Evolutionary conservation across 2,888 invertebrate species (phyloP).

Genomic region (Amblyteles armatorius): DNA sequence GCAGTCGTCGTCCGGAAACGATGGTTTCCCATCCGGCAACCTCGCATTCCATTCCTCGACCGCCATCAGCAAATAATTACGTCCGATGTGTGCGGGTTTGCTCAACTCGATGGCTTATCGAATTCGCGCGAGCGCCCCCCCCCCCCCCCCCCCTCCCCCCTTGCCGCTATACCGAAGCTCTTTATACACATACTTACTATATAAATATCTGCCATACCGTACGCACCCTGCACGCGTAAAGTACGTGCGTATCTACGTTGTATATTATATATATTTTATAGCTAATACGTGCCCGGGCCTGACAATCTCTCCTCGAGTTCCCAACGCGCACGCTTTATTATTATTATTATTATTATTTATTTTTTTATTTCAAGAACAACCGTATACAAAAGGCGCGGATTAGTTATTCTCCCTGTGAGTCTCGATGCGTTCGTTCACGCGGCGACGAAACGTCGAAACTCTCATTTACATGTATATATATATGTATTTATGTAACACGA

Average conservation of each 20-base stretch:
- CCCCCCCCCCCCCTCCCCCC: too few species aligned
- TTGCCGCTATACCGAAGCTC: background rate
- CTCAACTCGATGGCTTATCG: constrained; percentile 61
- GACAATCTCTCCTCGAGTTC: constrained; percentile 11
- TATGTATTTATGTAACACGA: background rate
- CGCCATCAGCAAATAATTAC: constrained; percentile 67
- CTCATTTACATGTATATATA: background rate
- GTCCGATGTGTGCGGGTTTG: constrained; percentile 55
- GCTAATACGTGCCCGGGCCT: constrained; percentile 6
- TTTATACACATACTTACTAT: constrained; percentile 12
- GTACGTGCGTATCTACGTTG: background rate
- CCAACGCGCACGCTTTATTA: background rate
- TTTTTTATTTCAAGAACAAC: background rate
- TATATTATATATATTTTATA: background rate
- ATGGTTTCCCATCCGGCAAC: constrained; percentile 70
- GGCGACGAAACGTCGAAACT: constrained; percentile 1
- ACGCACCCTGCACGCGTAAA: constrained; percentile 9
- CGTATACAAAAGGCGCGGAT: constrained; percentile 5
- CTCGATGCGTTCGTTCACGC: constrained; percentile 27
- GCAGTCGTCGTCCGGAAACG: constrained; percentile 70
- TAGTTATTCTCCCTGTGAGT: constrained; percentile 13
- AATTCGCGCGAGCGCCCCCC: background rate
- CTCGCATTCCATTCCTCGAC: constrained; percentile 68
- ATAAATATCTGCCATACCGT: background rate
- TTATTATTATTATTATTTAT: background rate